Evolutionary conservation across 2,113 vertebrate species (phyloP).

Genomic region (Choloepus hoffmanni): DNA sequence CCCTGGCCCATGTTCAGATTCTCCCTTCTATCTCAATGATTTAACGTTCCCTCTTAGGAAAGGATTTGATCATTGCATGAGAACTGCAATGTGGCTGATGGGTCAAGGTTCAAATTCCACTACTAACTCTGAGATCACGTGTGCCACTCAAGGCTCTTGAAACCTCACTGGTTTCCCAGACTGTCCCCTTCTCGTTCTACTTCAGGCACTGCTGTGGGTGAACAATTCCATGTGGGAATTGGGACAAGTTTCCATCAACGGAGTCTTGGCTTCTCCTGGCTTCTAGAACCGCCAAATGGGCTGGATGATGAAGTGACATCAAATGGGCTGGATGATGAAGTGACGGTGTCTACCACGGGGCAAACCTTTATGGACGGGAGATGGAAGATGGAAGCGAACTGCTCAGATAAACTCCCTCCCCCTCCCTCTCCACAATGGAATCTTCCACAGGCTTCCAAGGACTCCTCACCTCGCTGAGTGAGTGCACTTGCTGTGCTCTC

Average conservation of each 20-base stretch:
- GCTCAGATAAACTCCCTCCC: not conserved
- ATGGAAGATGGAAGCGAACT: not conserved
- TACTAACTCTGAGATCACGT: too few relatives aligned
- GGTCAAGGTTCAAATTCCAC: not conserved
- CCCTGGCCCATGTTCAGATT: too few relatives aligned
- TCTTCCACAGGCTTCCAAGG: not conserved
- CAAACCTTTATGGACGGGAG: not conserved
- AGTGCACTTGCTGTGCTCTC: too few relatives aligned
- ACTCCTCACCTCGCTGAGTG: not conserved
- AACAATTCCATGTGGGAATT: not conserved
- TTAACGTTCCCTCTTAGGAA: too few relatives aligned
- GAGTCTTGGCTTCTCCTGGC: not conserved
- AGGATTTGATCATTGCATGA: not conserved
- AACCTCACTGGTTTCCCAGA: not conserved
- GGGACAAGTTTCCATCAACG: not conserved
- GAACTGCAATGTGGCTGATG: not conserved
- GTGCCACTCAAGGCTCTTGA: not conserved
- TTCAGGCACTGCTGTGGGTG: fast-evolving
- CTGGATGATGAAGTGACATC: not conserved
- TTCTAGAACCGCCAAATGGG: not conserved
- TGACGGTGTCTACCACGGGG: too few relatives aligned
- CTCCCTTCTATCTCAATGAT: too few relatives aligned
- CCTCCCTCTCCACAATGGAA: not conserved
- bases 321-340: too few relatives aligned
- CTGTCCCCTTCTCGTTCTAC: not conserved